These are phyloP conservation scores for Anneissia japonica DNA, from an alignment of 35 echinoderm and acorn worm species.

Conservation along the genomic window DNA sequence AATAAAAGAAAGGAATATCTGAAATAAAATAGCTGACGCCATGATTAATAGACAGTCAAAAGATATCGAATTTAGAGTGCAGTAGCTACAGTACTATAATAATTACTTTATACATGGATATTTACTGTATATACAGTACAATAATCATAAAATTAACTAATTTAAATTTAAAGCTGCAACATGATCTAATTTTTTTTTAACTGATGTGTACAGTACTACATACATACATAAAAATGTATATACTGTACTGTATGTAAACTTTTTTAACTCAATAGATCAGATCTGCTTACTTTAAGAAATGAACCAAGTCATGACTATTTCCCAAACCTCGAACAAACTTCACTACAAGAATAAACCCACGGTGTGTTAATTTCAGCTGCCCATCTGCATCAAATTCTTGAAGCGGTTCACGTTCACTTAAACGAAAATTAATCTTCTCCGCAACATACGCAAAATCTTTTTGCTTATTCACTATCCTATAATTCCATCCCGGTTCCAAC, in stretches of 20 bases:
- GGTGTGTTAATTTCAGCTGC: conserved; percentile 28
- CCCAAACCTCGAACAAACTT: conserved; percentile 53
- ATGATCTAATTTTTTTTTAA: no score
- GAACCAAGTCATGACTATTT: conserved; percentile 23
- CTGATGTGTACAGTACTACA: no score
- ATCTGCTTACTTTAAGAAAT: not conserved
- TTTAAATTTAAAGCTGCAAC: no score
- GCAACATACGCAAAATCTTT: conserved; percentile 54
- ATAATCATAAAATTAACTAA: no score
- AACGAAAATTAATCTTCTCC: conserved; percentile 19
- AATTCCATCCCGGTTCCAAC: conserved; percentile 33
- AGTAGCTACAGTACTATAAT: no score
- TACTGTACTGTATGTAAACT: not conserved
- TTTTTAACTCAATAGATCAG: not conserved
- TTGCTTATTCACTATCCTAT: conserved; percentile 44
- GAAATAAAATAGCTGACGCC: no score
- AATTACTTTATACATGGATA: no score
- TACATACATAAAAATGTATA: no score
- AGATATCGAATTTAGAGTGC: no score
- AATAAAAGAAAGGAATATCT: conserved; percentile 11
- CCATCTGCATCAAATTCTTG: conserved; percentile 40
- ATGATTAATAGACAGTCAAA: no score
- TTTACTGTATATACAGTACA: no score
- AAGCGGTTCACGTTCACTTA: conserved; percentile 35
- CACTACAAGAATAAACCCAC: conserved; percentile 49